These are phyloP conservation scores for Tribolium castaneum DNA, from an alignment of 1,140 invertebrate species.

Conservation along the genomic window DNA sequence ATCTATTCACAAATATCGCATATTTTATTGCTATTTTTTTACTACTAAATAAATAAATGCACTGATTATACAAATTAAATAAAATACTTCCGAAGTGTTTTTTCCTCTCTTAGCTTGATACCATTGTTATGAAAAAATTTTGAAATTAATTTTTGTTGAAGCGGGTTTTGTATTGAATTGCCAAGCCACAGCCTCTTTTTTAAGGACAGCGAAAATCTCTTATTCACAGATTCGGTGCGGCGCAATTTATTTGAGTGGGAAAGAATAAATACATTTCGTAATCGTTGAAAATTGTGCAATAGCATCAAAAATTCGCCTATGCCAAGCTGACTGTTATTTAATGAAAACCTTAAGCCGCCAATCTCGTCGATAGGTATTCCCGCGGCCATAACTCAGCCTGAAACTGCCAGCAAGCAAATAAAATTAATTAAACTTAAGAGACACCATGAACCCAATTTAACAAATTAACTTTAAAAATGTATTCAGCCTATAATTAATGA, in stretches of 20 bases:
- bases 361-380: background rate
- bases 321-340: background rate
- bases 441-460: conserved; percentile 24
- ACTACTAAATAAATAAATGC: too few relatives aligned
- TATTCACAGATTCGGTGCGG: too few relatives aligned
- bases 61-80: too few relatives aligned
- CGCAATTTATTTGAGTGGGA: conserved; percentile 33
- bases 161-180: conserved; percentile 2
- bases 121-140: too few relatives aligned
- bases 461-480: conserved; percentile 36
- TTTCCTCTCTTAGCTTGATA: too few relatives aligned
- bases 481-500: conserved; percentile 34
- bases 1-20: too few relatives aligned
- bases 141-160: background rate
- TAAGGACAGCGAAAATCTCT: background rate
- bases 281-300: conserved; percentile 17
- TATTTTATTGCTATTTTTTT: too few relatives aligned
- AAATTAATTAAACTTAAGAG: conserved; percentile 33
- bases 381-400: conserved; percentile 6
- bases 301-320: conserved; percentile 10
- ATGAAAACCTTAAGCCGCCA: background rate
- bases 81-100: too few relatives aligned
- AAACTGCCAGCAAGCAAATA: conserved; percentile 22
- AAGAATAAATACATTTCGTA: conserved; percentile 25
- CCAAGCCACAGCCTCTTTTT: background rate